Evolutionary conservation across 2,797 vertebrate genomes (phyloP), one percentile per base, ranked within the genome.

Genomic region (Macropodus opercularis): DNA sequence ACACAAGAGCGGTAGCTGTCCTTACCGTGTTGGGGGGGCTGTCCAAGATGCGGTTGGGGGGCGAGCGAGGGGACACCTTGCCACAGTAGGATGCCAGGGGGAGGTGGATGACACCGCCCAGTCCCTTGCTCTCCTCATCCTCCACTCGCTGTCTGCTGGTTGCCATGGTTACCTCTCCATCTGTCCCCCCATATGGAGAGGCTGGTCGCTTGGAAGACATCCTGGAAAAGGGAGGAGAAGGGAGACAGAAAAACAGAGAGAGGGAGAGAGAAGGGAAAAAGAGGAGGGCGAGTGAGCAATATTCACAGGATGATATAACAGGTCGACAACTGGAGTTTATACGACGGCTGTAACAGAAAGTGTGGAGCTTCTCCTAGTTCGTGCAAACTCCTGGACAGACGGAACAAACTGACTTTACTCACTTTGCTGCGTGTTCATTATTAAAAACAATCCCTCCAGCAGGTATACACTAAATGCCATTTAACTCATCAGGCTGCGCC

Each of bases 151-250:
- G 96, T 95, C 96, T 95, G 95, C 95, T 96, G 91, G 97, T 98
- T 95, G 95, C 95, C 95, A 98, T 99, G 95, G 96, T 95, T 97
- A 99, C 94, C 94, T 98, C 96, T 96, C 97, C 97, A 98, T 98
- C 97, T 98, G 97, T 97, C 96, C 96, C 96, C 95, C 96, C 96
- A 96, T 99, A 98, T 95, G 97, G 97, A 98, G 97, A 99, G 94
- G 95, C 96, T 96, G 97, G 95, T 95, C 96, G 95, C 96, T 98
- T 99, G 97, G 97, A 98, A 98, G 96, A 98, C 97, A 99, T 99
- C 97, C 97, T 99, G 94, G 94, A 96, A 96, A 94, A 94, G 92
- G 89, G 91, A 84, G 90, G 89, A 89, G 93, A 93, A 92, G 91
- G 91, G 76, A 80, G 78, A 80, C 46, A 80, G 82, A 82, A 65